Conservation (phyloP, 2,797 vertebrate species). For the Paguma larvata region DNA sequence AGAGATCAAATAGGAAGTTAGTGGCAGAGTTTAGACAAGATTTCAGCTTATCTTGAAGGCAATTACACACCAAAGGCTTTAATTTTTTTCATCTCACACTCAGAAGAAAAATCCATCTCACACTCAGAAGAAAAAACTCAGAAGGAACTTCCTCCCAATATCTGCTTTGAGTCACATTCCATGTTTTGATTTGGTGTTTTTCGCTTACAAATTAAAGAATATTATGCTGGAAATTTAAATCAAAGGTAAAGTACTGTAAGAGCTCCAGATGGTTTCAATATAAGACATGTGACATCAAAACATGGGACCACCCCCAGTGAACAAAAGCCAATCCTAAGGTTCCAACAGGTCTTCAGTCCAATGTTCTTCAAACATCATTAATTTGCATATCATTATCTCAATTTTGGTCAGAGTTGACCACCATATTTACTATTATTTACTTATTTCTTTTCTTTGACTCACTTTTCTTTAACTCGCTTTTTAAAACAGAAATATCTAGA, state of each 20-base stretch:
- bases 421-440: not conserved
- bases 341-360: not conserved
- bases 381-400: not conserved
- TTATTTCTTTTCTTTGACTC: constrained; percentile 7
- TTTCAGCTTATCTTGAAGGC: not conserved
- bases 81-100: constrained; percentile 9
- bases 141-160: not conserved
- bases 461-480: constrained; percentile 9
- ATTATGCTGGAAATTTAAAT: not conserved
- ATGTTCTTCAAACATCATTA: not conserved
- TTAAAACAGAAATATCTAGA: not conserved
- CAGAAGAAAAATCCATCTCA: constrained; percentile 1
- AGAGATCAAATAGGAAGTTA: not conserved
- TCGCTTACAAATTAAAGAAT: not conserved
- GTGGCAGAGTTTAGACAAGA: not conserved
- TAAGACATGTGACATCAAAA: not conserved
- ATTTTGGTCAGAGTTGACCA: not conserved
- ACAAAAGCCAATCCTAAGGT: not conserved
- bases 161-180: not conserved
- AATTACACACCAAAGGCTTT: not conserved
- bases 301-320: not conserved
- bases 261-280: not conserved
- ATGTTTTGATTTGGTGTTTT: not conserved
- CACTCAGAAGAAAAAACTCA: not conserved
- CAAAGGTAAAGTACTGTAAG: not conserved